phyloP scores from a whole-genome alignment of 1,140 invertebrate genomes.

The Drosophila burlai region DNA sequence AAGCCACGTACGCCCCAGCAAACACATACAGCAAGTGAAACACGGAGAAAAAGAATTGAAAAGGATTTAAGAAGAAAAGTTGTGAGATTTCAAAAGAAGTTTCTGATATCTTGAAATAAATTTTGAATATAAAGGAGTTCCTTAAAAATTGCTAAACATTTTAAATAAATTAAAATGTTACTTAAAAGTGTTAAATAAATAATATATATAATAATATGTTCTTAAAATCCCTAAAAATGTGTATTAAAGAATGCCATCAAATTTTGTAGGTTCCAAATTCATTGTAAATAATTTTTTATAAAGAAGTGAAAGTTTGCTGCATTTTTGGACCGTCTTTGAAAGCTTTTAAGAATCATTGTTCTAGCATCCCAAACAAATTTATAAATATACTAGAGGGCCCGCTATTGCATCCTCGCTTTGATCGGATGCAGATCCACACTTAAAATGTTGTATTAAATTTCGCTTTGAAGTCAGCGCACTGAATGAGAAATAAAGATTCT shows the following conservation, averaged over 20 bases:
- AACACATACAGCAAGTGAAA: slow-evolving; percentile 10
- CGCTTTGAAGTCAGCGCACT: too few species aligned
- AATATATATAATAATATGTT: too few species aligned
- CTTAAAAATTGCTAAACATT: not conserved
- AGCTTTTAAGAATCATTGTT: not conserved
- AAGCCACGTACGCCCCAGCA: slow-evolving; percentile 66
- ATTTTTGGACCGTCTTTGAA: not conserved
- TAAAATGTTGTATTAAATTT: too few species aligned
- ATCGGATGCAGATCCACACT: too few species aligned
- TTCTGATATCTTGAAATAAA: not conserved
- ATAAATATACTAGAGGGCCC: too few species aligned
- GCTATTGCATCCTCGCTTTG: too few species aligned
- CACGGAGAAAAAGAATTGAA: not conserved
- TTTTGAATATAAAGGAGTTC: not conserved
- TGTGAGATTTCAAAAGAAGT: not conserved
- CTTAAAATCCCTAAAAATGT: too few species aligned
- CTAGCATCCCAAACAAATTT: too few species aligned
- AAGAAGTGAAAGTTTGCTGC: not conserved
- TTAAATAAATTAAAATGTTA: not conserved
- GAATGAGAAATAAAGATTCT: too few species aligned
- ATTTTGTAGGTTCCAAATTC: too few species aligned
- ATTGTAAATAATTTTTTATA: not conserved
- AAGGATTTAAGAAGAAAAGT: too few species aligned
- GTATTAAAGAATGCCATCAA: too few species aligned
- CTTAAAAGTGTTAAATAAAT: not conserved